Base-by-base conservation (phyloP, 2,888 invertebrate genomes). In the Meteorus cinctellus region DNA sequence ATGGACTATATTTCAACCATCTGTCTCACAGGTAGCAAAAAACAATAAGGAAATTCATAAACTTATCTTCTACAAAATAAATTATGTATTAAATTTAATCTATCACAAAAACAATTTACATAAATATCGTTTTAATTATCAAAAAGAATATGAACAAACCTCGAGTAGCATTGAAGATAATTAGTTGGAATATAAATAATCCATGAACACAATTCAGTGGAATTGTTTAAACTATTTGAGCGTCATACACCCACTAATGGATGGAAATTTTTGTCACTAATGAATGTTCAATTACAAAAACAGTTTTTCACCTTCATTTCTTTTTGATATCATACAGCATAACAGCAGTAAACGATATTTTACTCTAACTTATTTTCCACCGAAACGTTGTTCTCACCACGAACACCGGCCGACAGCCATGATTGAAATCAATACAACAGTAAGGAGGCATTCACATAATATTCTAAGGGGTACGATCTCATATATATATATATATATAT, bases 391-490 rank as follows among this genome's bases (percentile, higher is more conserved):
- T 77, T 74, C 55, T 55, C n/a, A 55, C n/a, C n/a, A 67, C 77
- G 71, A 79, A 76, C 78, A 80, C 79, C 81, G 80, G 79, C 81
- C 80, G 82, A 82, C 85, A 83, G 86, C 87, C 87, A 87, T 87
- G 81, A 84, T 84, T 85, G 85, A 85, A 87, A 86, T 87, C 87
- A 87, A 87, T 87, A 87, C 85, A 79, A 83, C 82, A 83, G 48
- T 19, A 55, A 82, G 84, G 83, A 81, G 82, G 82, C 82, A 81
- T 80, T 80, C 80, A 78, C 79, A 77, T 19, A 34, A 62, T 67
- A 24, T 55, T 55, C 8, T 19, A 55, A 55, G n/a, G 19, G 19
- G 55, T 19, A n/a, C n/a, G n/a, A 19, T 55, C 19, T 3, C 16
- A 48, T 16, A 48, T n/a, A 48, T 48, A 48, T 48, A 48, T 16